These are phyloP conservation scores for Steinernema feltiae DNA, from an alignment of 1,140 invertebrate species.

Conservation along the genomic window DNA sequence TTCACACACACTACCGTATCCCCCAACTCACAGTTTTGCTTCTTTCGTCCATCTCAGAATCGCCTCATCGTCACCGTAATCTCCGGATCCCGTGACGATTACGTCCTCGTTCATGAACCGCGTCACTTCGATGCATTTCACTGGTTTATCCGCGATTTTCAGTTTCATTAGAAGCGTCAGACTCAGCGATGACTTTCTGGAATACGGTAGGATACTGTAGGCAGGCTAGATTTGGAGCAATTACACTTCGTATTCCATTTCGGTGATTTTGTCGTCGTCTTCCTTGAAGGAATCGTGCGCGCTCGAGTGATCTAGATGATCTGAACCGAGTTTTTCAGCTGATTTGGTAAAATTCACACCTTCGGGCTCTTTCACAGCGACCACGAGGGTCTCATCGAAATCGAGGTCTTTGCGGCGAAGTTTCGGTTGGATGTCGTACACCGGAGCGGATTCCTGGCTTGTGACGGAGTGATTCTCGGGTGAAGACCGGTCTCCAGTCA, in stretches of 20 bases:
- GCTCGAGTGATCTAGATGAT: neutral
- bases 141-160: constrained; percentile 4
- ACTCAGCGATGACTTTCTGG: neutral
- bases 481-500: neutral
- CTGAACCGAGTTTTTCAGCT: neutral
- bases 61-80: constrained; percentile 7
- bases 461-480: neutral
- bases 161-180: neutral
- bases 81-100: neutral
- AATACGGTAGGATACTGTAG: neutral
- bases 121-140: neutral
- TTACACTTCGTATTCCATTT: constrained; percentile 1
- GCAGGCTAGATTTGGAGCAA: neutral
- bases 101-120: neutral
- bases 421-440: neutral
- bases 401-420: neutral
- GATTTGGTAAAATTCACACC: neutral
- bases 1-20: neutral
- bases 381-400: neutral
- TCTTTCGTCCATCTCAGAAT: constrained; percentile 2
- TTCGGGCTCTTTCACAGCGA: neutral
- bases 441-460: neutral
- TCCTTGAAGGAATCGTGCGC: neutral
- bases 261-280: neutral
- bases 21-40: neutral